These are phyloP conservation scores for Chrysocyon brachyurus DNA, from an alignment of 2,797 vertebrate species.

Conservation along the genomic window DNA sequence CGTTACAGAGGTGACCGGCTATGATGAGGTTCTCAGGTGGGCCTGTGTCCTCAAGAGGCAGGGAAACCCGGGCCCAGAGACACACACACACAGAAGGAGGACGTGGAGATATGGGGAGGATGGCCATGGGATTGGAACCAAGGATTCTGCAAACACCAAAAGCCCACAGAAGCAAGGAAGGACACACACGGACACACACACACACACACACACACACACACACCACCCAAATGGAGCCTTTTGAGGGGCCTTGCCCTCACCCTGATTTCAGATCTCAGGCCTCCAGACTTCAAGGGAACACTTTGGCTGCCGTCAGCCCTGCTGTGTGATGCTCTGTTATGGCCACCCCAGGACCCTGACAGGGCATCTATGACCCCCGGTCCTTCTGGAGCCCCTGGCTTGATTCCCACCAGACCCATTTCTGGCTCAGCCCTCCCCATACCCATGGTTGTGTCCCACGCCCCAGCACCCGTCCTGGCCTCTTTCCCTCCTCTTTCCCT, in stretches of 20 bases:
- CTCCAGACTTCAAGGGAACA: not conserved
- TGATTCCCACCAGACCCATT: rapidly evolving
- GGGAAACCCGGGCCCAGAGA: not conserved
- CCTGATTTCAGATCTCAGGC: rapidly evolving
- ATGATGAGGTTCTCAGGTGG: not conserved
- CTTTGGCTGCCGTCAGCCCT: rapidly evolving
- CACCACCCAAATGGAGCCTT: not conserved
- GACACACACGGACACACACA: too few relatives aligned
- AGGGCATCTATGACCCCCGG: too few relatives aligned
- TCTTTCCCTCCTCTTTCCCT: too few relatives aligned
- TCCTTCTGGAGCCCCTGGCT: not conserved
- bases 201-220: too few relatives aligned
- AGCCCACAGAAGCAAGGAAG: not conserved
- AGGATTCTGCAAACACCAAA: too few relatives aligned
- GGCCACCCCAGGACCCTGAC: rapidly evolving
- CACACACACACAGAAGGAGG: not conserved
- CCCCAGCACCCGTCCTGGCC: too few relatives aligned
- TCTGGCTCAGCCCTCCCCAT: too few relatives aligned
- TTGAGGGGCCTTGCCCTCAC: rapidly evolving
- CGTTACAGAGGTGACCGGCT: not conserved
- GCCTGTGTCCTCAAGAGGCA: not conserved
- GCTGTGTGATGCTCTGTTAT: rapidly evolving
- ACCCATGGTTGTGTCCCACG: rapidly evolving
- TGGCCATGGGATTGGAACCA: rapidly evolving
- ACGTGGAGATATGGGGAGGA: rapidly evolving